A percentile compares a stretch with the other conserved stretches of the same genome.
phyloP scores from a whole-genome alignment of 2,113 vertebrate species.

The Hiodon tergisus region DNA sequence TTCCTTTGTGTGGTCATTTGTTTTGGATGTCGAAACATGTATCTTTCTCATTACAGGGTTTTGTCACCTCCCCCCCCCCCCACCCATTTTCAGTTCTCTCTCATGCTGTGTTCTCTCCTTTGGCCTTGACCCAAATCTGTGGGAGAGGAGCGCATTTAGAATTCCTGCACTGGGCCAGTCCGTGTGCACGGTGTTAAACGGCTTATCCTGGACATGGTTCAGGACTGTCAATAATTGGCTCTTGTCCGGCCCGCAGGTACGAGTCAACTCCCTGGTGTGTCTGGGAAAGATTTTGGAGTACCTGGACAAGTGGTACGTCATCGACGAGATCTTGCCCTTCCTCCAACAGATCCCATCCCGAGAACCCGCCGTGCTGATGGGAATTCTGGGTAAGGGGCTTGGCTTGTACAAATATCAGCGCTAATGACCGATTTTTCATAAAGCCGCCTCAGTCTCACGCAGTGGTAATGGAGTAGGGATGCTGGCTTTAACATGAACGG shows the following conservation, averaged over 20 bases:
- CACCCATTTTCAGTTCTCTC: neutral
- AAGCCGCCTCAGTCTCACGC: neutral
- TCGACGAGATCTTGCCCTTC: slow-evolving; percentile 96
- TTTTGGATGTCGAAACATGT: too few relatives aligned
- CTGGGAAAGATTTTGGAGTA: slow-evolving; percentile 97
- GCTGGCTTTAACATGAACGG: neutral
- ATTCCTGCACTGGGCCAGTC: neutral
- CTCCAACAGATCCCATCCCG: slow-evolving; percentile 94
- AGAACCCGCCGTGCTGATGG: slow-evolving; percentile 97
- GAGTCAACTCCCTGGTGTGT: slow-evolving; percentile 95
- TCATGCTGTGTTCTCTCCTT: neutral
- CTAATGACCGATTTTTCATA: neutral
- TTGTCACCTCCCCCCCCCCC: too few relatives aligned
- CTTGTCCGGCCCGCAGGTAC: slow-evolving; percentile 65
- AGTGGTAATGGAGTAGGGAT: neutral
- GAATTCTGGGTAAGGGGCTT: slow-evolving; percentile 79
- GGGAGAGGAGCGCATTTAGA: neutral
- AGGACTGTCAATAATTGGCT: neutral
- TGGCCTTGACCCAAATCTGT: neutral
- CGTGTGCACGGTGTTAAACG: neutral
- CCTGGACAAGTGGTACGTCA: slow-evolving; percentile 96
- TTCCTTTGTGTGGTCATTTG: too few relatives aligned
- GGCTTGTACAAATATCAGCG: neutral
- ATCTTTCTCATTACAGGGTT: too few relatives aligned
- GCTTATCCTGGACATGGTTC: neutral